These are phyloP conservation scores for Odontamblyopus lacepedii DNA, from an alignment of 2,797 vertebrate species.

Conservation along the genomic window DNA sequence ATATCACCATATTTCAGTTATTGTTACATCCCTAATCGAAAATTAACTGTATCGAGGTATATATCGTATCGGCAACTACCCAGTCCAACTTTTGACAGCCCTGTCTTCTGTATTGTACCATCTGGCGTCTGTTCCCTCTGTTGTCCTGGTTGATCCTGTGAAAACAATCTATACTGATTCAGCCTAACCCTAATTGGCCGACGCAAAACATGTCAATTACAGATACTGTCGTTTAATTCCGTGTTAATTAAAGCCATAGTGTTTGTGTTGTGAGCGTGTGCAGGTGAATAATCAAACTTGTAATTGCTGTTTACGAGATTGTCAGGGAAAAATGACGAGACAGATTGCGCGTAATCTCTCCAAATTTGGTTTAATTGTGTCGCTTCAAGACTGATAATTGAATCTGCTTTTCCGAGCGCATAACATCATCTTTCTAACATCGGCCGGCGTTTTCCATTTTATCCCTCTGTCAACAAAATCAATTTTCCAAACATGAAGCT, in stretches of 20 bases:
- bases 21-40: too few species aligned
- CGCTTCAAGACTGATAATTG: conserved; percentile 55
- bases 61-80: too few species aligned
- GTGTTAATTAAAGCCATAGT: conserved; percentile 78
- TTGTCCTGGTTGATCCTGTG: conserved; percentile 13
- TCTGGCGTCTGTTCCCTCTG: not conserved
- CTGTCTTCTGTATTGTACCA: too few species aligned
- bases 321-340: conserved; percentile 68
- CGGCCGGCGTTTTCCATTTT: conserved; percentile 35
- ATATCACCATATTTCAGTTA: too few species aligned
- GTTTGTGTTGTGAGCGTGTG: conserved; percentile 71
- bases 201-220: conserved; percentile 77
- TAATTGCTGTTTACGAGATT: conserved; percentile 79
- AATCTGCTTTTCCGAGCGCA: conserved; percentile 39
- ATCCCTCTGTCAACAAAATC: conserved; percentile 31
- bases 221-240: conserved; percentile 79
- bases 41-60: too few species aligned
- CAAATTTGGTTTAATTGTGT: conserved; percentile 56
- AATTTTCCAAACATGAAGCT: conserved; percentile 15
- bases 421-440: conserved; percentile 33
- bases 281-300: conserved; percentile 79
- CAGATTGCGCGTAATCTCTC: conserved; percentile 65
- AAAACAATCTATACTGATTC: conserved; percentile 58
- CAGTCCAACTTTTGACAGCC: too few species aligned
- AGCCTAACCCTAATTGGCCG: conserved; percentile 65